Percentiles rank a stretch among this genome's conserved stretches.
Conservation (phyloP, 2,888 invertebrate genomes). For the Cataglyphis albicans region DNA sequence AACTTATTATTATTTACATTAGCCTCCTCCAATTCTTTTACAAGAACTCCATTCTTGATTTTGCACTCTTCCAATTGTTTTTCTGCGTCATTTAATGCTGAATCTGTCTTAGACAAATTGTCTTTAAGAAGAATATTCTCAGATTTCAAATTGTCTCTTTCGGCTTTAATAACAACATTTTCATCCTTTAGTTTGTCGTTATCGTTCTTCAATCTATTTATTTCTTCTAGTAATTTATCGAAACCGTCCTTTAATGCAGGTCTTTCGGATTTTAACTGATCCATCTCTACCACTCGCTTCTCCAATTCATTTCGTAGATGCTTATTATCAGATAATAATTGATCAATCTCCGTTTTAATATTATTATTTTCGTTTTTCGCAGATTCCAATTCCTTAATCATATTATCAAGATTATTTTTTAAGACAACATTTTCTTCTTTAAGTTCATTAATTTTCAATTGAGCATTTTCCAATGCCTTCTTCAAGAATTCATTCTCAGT, state of each 20-base stretch:
- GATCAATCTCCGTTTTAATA: constrained; percentile 19
- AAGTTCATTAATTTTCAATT: constrained; percentile 47
- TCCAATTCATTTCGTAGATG: constrained; percentile 53
- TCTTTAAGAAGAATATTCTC: constrained; percentile 40
- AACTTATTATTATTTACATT: constrained; percentile 57
- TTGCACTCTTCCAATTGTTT: constrained; percentile 56
- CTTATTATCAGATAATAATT: constrained; percentile 53
- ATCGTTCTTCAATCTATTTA: constrained; percentile 62
- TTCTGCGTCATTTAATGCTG: constrained; percentile 54
- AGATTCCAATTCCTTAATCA: constrained; percentile 37
- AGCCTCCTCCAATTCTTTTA: constrained; percentile 59
- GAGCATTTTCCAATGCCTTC: constrained; percentile 50
- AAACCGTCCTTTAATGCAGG: constrained; percentile 55
- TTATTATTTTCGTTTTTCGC: constrained; percentile 48
- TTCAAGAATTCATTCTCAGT: constrained; percentile 54
- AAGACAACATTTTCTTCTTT: constrained; percentile 63
- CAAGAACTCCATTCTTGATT: constrained; percentile 56
- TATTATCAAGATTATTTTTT: constrained; percentile 59
- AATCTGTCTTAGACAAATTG: constrained; percentile 39
- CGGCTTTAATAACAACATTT: constrained; percentile 50
- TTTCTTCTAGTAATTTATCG: constrained; percentile 55
- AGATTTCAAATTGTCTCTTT: constrained; percentile 38
- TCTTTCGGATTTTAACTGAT: constrained; percentile 58
- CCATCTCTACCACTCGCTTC: constrained; percentile 34
- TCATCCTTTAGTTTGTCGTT: constrained; percentile 63